phyloP scores from a whole-genome alignment of 1,140 invertebrate genomes.

The Sycophaga agraensis region DNA sequence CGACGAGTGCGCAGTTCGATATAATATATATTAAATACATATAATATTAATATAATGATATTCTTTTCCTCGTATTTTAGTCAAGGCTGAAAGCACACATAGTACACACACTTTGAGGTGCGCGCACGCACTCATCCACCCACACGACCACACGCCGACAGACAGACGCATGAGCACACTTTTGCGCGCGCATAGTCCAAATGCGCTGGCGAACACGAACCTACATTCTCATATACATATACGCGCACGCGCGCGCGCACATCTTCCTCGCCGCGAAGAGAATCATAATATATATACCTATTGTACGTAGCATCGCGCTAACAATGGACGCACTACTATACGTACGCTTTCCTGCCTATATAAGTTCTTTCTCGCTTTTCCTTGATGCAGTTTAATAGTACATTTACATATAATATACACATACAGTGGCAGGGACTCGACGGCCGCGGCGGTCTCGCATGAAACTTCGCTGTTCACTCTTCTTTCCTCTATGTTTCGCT shows the following conservation, averaged over 20 bases:
- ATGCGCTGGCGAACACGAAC: no score
- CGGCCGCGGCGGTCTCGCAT: not conserved
- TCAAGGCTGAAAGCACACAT: constrained; percentile 4
- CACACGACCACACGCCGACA: no score
- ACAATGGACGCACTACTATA: not conserved
- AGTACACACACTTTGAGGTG: no score
- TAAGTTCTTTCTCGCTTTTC: not conserved
- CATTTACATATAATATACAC: no score
- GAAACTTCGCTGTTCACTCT: no score
- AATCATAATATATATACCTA: not conserved
- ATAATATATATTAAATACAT: not conserved
- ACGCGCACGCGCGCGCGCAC: no score
- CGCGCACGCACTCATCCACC: no score
- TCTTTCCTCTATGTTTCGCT: constrained; percentile 1
- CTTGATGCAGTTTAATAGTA: no score
- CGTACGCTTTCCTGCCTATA: no score
- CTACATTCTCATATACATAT: no score
- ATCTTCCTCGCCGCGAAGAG: constrained; percentile 3
- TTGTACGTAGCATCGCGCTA: not conserved
- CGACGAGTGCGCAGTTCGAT: constrained; percentile 12
- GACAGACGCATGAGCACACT: no score
- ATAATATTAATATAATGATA: not conserved
- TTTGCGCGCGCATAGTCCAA: no score
- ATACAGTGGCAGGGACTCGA: not conserved
- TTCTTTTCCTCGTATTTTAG: constrained; percentile 1